These are phyloP conservation scores for Oplegnathus fasciatus DNA, from an alignment of 2,113 vertebrate genomes.

Conservation along the genomic window DNA sequence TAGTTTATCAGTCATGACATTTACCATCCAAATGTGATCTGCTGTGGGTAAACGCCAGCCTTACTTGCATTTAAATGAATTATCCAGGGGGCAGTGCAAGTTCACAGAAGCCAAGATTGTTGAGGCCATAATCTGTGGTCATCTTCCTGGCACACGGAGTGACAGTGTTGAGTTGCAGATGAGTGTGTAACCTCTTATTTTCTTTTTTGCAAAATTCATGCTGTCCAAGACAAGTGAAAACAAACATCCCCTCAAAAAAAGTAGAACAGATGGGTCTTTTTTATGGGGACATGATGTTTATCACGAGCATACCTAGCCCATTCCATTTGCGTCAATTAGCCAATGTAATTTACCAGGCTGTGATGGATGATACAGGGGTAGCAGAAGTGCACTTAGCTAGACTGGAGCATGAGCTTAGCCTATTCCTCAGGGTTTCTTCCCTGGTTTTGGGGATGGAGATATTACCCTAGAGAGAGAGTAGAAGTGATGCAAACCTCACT, in stretches of 20 bases:
- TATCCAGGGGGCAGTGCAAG: constrained; percentile 24
- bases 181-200: constrained; percentile 54
- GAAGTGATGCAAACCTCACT: constrained; percentile 23
- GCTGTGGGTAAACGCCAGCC: constrained; percentile 37
- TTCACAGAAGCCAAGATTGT: constrained; percentile 38
- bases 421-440: constrained; percentile 5
- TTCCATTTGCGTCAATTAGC: constrained; percentile 52
- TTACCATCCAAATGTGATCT: constrained; percentile 21
- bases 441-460: constrained; percentile 7
- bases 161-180: constrained; percentile 46
- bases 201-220: constrained; percentile 29
- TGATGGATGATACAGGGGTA: constrained; percentile 44
- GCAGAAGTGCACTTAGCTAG: constrained; percentile 19
- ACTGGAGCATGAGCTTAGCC: constrained; percentile 16
- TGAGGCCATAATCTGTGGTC: constrained; percentile 57
- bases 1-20: constrained; percentile 37
- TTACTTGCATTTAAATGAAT: constrained; percentile 26
- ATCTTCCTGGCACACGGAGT: constrained; percentile 31
- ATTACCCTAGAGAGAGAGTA: constrained; percentile 28
- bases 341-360: constrained; percentile 25
- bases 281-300: constrained; percentile 27
- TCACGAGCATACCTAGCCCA: constrained; percentile 3
- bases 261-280: constrained; percentile 12
- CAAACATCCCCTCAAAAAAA: constrained; percentile 36
- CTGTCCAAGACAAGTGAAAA: constrained; percentile 45